Base-by-base conservation (phyloP, 2,797 vertebrate species). In the Tokudaia tokunoshimensis region DNA sequence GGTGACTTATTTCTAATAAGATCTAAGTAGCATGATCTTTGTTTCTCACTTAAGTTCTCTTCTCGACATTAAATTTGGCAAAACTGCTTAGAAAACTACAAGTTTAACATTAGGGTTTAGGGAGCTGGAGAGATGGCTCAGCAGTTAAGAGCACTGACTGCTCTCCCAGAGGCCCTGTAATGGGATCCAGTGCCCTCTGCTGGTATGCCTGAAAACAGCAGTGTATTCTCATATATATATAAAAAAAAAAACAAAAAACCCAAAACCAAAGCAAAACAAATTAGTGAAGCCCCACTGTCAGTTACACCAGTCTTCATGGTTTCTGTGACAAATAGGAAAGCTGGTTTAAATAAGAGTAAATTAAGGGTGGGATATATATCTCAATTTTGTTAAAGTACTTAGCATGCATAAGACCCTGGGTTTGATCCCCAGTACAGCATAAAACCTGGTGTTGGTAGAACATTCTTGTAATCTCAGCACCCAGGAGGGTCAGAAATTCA, bases 51-150 rank as follows among this genome's bases (percentile, higher is more conserved):
- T 29, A 86, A 0, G 4, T 80, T 82, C 20, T 67, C 61, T 87
- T 95, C 88, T 87, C 59, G 52, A n/a, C 74, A n/a, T 72, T 97
- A 26, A 96, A 91, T 57, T 87, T 79, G 50, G 61, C 92, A 76
- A 72, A 67, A 61, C 67, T 75, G 52, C 31, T 57, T 78, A 84
- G 57, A 94, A 93, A 95, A 44, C 19, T 41, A 14, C 61, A 70
- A 31, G 13, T 57, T 41, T 61, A 67, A 47, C 44, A 37, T 74
- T 63, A 41, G 57, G 44, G 34, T n/a, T 75, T 47, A 91, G 31
- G 70, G 67, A 34, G 9, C 19, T 72, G 34, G 67, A 72, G 19
- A 72, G 70, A 37, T 37, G 8, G 70, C n/a, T 72, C 70, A 72
- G 70, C 19, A 10, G n/a, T 72, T 72, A 72, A 72, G 70, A 37